Conservation (phyloP, 2,888 invertebrate genomes). For the Parapristionchus giblindavisi region DNA sequence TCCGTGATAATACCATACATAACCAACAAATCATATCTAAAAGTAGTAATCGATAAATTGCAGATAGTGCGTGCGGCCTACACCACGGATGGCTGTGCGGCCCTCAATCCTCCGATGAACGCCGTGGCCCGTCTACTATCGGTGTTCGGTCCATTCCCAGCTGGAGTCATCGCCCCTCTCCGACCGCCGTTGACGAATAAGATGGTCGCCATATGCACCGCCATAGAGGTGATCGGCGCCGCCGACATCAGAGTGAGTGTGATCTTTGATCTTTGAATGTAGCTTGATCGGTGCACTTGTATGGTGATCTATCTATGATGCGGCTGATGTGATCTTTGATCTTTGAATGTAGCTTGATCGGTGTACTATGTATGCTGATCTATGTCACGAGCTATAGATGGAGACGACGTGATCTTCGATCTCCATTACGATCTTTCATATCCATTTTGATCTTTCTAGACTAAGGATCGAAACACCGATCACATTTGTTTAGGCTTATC, state of each 20-base stretch:
- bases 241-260: constrained; percentile 7
- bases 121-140: neutral
- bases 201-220: neutral
- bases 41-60: neutral
- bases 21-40: too few relatives aligned
- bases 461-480: too few relatives aligned
- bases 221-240: constrained; percentile 16
- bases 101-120: neutral
- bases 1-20: too few relatives aligned
- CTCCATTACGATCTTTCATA: too few relatives aligned
- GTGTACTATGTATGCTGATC: neutral
- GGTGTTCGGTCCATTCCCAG: neutral
- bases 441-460: too few relatives aligned
- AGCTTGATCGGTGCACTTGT: neutral
- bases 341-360: neutral
- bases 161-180: neutral
- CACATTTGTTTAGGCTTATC: neutral
- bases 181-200: neutral
- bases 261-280: neutral
- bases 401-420: too few relatives aligned
- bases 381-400: too few relatives aligned
- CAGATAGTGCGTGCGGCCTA: constrained; percentile 33
- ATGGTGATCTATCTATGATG: neutral
- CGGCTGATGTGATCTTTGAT: neutral
- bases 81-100: neutral